Evolutionary conservation across 2,888 invertebrate genomes (phyloP).

Genomic region (Diloba caeruleocephala): DNA sequence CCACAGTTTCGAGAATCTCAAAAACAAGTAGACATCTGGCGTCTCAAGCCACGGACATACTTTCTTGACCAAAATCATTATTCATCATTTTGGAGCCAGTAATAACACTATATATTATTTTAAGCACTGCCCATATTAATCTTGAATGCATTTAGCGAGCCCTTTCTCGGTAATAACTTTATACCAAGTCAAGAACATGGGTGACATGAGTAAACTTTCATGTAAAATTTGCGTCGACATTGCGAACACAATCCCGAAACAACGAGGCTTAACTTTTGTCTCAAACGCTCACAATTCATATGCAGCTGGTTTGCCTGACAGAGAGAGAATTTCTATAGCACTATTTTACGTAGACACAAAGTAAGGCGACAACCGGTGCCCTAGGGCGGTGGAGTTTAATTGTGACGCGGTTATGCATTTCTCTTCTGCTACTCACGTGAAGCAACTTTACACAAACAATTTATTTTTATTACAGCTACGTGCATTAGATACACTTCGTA

Average conservation of each 20-base stretch:
- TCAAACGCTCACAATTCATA: constrained; percentile 68
- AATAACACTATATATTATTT: constrained; percentile 41
- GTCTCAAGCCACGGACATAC: constrained; percentile 56
- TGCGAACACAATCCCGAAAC: constrained; percentile 69
- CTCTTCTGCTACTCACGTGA: constrained; percentile 60
- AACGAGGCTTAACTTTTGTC: constrained; percentile 73
- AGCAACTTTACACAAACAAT: constrained; percentile 61
- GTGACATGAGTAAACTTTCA: constrained; percentile 43
- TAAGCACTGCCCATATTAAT: constrained; percentile 23
- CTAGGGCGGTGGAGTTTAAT: constrained; percentile 69
- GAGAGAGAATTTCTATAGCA: constrained; percentile 68
- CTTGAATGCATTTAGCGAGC: constrained; percentile 26
- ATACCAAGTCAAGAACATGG: constrained; percentile 24
- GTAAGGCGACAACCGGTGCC: constrained; percentile 67
- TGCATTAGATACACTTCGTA: constrained; percentile 57
- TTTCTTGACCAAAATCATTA: constrained; percentile 61
- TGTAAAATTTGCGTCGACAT: constrained; percentile 61
- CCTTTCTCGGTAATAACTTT: constrained; percentile 16
- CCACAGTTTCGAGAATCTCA: constrained; percentile 63
- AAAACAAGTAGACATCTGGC: constrained; percentile 68
- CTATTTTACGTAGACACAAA: constrained; percentile 70
- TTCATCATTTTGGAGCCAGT: constrained; percentile 46
- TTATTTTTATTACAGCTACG: constrained; percentile 56
- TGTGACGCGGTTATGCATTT: constrained; percentile 71
- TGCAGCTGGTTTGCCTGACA: constrained; percentile 63